Evolutionary conservation across 2,113 vertebrate species (phyloP).

Genomic region (Podilymbus podiceps): DNA sequence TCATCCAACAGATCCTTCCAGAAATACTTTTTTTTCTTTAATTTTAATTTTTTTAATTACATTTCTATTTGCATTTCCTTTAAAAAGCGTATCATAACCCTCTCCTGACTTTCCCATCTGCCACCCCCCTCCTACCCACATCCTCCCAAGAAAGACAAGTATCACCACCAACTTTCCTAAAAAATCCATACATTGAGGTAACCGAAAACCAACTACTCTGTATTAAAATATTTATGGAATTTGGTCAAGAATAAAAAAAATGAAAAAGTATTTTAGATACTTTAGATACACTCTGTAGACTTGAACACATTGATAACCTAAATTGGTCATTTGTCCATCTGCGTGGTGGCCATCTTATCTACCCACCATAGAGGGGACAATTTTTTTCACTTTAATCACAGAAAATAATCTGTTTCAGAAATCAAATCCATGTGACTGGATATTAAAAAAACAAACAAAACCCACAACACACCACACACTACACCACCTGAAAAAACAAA

Average conservation of each 20-base stretch:
- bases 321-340: not conserved
- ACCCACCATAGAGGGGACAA: not conserved
- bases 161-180: not conserved
- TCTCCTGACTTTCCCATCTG: constrained; percentile 11
- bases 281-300: not conserved
- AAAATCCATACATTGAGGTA: not conserved
- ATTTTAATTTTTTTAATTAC: not conserved
- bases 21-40: not conserved
- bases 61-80: constrained; percentile 1
- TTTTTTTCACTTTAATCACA: not conserved
- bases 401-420: not conserved
- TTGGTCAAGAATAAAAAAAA: not conserved
- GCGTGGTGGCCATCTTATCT: not conserved
- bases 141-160: not conserved
- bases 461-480: not conserved
- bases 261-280: not conserved
- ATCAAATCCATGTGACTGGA: not conserved
- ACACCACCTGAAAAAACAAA: not conserved
- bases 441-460: not conserved
- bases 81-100: not conserved
- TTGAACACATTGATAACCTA: not conserved
- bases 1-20: not conserved
- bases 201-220: not conserved
- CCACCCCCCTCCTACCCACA: not conserved
- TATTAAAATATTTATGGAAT: not conserved